phyloP scores from a whole-genome alignment of 2,113 vertebrate species.

The Mustela lutreola region DNA sequence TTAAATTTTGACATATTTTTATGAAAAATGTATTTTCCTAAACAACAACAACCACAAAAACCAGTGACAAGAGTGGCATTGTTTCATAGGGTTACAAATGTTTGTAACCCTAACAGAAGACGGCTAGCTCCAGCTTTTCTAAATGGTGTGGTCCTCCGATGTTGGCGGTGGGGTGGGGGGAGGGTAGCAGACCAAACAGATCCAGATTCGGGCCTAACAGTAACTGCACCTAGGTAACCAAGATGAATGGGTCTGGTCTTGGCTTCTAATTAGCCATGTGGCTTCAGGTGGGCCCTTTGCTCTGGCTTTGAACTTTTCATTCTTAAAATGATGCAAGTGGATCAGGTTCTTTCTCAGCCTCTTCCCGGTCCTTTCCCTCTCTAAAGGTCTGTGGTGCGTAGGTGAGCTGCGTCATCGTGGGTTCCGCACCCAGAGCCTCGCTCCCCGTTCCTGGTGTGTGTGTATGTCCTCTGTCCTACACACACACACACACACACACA shows the following conservation, averaged over 20 bases:
- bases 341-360: conserved; percentile 56
- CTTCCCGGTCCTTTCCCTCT: conserved; percentile 25
- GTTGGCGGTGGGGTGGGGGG: neutral
- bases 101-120: neutral
- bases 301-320: conserved; percentile 43
- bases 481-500: neutral
- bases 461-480: neutral
- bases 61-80: neutral
- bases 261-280: neutral
- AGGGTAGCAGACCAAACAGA: neutral
- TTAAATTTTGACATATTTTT: conserved; percentile 14
- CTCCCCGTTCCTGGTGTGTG: neutral
- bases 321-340: neutral
- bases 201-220: neutral
- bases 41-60: neutral
- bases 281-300: conserved; percentile 1
- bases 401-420: neutral
- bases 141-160: neutral
- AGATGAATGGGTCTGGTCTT: neutral
- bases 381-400: conserved; percentile 13
- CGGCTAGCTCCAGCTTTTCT: neutral
- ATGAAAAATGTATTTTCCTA: conserved; percentile 2
- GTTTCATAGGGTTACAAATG: neutral
- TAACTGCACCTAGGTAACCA: neutral
- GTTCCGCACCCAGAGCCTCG: neutral